Percentiles rank a stretch among this genome's conserved stretches.
Conservation (phyloP, 2,113 vertebrate genomes). For the Eublepharis macularius region DNA sequence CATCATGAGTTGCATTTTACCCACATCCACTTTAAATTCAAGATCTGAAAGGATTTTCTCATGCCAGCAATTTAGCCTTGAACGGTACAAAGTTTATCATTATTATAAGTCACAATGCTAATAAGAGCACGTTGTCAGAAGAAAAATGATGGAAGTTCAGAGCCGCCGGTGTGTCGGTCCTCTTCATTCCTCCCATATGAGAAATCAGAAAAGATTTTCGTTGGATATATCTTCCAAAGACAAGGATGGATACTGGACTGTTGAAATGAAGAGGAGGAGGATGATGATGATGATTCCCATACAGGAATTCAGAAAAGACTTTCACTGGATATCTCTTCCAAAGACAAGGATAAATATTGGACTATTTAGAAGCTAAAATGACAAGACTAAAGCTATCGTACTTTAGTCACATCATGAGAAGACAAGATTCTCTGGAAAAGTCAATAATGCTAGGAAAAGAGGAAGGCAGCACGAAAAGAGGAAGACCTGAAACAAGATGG, state of each 20-base stretch:
- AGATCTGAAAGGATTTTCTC: neutral
- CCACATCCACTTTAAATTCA: neutral
- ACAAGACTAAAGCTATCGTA: no score
- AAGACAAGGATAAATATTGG: constrained; percentile 63
- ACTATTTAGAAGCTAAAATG: no score
- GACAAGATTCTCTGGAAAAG: no score
- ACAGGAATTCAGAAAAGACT: constrained; percentile 59
- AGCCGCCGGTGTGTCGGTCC: constrained; percentile 58
- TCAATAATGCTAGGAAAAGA: no score
- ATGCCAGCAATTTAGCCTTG: constrained; percentile 35
- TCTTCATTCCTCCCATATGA: constrained; percentile 60
- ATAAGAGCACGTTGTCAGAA: constrained; percentile 49
- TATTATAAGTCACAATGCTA: constrained; percentile 29
- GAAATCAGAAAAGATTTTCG: no score
- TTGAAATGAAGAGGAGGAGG: constrained; percentile 53
- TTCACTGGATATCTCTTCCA: constrained; percentile 68
- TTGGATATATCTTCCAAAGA: no score
- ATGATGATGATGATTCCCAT: no score
- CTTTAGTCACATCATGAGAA: no score
- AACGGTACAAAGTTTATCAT: constrained; percentile 41
- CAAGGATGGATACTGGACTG: constrained; percentile 58
- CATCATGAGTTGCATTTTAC: neutral
- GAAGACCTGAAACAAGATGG: no score
- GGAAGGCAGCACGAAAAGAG: no score
- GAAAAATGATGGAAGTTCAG: constrained; percentile 65